These are phyloP conservation scores for Misgurnus mizolepis DNA, from an alignment of 2,113 vertebrate genomes.

Conservation along the genomic window DNA sequence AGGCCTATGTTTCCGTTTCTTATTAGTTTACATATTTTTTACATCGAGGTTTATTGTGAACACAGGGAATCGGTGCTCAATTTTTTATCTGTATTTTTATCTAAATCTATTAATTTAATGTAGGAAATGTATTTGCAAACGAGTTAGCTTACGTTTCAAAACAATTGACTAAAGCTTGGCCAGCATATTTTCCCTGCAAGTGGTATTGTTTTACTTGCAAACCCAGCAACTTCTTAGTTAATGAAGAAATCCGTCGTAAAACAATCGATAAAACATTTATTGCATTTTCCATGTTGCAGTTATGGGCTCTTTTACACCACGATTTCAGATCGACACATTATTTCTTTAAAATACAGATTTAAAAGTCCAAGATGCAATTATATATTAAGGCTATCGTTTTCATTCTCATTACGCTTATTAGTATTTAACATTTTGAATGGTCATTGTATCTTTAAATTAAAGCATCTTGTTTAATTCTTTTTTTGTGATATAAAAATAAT, in stretches of 20 bases:
- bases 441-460: not conserved
- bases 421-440: not conserved
- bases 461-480: not conserved
- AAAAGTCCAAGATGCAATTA: constrained; percentile 6
- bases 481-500: not conserved
- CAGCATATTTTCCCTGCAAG: too few relatives aligned
- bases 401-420: not conserved
- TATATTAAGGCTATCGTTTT: too few relatives aligned
- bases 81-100: too few relatives aligned
- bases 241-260: not conserved
- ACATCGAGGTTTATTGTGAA: too few relatives aligned
- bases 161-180: too few relatives aligned
- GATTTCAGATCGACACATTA: not conserved
- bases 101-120: too few relatives aligned
- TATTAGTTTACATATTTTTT: too few relatives aligned
- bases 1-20: not conserved
- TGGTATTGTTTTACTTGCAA: too few relatives aligned
- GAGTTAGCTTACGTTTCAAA: too few relatives aligned
- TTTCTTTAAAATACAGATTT: not conserved
- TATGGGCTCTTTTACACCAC: not conserved
- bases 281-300: not conserved
- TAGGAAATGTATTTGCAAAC: too few relatives aligned
- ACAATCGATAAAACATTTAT: not conserved
- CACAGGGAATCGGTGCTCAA: too few relatives aligned
- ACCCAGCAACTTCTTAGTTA: too few relatives aligned